Base-by-base conservation (phyloP, 1,140 invertebrate genomes). In the Hestina assimilis region DNA sequence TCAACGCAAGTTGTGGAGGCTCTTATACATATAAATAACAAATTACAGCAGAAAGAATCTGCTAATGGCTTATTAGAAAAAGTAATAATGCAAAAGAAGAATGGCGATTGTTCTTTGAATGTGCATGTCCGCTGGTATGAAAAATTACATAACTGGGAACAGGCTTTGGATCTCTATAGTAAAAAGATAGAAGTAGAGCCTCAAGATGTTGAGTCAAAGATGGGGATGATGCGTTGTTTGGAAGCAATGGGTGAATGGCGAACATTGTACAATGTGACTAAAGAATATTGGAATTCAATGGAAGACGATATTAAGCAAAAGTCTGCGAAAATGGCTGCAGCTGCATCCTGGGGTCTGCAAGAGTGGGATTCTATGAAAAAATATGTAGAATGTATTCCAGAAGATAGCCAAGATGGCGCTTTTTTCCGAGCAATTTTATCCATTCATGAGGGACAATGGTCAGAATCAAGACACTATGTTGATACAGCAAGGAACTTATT, bases 91-190 rank as follows among this genome's bases (percentile, higher is more conserved):
- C 93, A 96, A 66, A 92, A 94, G 59, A 92, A 92, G 38, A 90
- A 88, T 24, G 90, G 89, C 0, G 89, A 92, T 71, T 69, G 85
- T 40, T 89, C 91, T 50, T 81, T 95, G 1, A 93, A 94, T 85
- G 94, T 99, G 0, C 96, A 99, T 79, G 96, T 99, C 21, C 92
- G 96, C 3, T 99, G 98, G 98, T 99, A 99, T 80, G 99, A 99
- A 83, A 99, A 99, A 77, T 89, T 99, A 0, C 97, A 99, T 75
- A 97, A 99, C 74, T 99, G 98, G 98, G 97, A 99, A 59, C 95
- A 96, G 79, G 99, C 99, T 0, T 89, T 99, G 35, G 91, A 93
- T 55, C 92, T 97, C 1, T 99, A 99, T 73, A 90, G 93, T 51
- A 92, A 93, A 35, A 92, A 92, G 63, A 73, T 95, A 12, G 85